These are phyloP conservation scores for Thyatira batis DNA, from an alignment of 2,888 invertebrate species.

Conservation along the genomic window DNA sequence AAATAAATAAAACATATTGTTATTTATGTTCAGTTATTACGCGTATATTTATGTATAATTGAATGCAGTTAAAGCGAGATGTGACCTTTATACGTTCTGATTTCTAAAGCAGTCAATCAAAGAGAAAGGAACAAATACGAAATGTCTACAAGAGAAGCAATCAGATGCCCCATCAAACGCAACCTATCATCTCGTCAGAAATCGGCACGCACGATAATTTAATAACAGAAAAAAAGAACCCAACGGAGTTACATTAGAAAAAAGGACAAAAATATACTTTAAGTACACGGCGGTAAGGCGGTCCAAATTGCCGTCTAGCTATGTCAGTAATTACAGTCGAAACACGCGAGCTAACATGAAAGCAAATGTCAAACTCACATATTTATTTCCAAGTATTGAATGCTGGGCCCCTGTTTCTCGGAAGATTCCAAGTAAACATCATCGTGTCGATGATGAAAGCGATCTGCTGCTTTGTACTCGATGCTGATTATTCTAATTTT, in stretches of 20 bases:
- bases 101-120: constrained; percentile 76
- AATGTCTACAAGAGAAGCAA: constrained; percentile 81
- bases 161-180: constrained; percentile 77
- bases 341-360: constrained; percentile 80
- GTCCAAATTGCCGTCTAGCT: constrained; percentile 37
- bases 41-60: not conserved
- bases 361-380: constrained; percentile 83
- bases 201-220: constrained; percentile 82
- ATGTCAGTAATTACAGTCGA: constrained; percentile 71
- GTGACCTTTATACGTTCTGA: constrained; percentile 53
- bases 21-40: not conserved
- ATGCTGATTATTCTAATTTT: constrained; percentile 80
- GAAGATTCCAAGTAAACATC: constrained; percentile 79
- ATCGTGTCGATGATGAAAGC: constrained; percentile 82
- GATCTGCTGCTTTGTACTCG: constrained; percentile 79
- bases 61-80: constrained; percentile 24
- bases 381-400: constrained; percentile 83
- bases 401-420: constrained; percentile 71
- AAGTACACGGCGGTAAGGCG: constrained; percentile 53
- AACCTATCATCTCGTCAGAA: constrained; percentile 81
- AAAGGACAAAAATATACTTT: constrained; percentile 61
- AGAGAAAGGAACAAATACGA: constrained; percentile 75
- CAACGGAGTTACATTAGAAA: constrained; percentile 52
- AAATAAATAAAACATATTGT: not conserved
- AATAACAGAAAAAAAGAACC: constrained; percentile 73